A percentile compares a stretch with the other conserved stretches of the same genome.
These are phyloP conservation scores for Chlamydotis undulata DNA, from an alignment of 2,113 vertebrate species.

Conservation along the genomic window DNA sequence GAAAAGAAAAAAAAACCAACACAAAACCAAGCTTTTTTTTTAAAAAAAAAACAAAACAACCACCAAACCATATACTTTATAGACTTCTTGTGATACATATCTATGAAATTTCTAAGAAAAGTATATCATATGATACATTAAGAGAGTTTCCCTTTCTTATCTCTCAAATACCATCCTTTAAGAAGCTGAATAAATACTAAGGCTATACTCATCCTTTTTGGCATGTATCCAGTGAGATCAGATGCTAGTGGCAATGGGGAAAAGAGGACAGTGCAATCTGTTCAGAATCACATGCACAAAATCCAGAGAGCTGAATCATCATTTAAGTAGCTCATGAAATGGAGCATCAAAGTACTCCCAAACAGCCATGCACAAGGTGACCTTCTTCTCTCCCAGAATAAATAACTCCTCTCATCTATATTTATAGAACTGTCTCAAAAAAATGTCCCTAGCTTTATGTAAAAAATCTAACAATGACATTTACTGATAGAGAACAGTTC, in stretches of 20 bases:
- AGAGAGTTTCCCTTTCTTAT: background rate
- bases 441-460: background rate
- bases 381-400: background rate
- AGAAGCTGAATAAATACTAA: constrained; percentile 6
- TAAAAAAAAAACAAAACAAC: background rate
- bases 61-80: background rate
- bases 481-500: background rate
- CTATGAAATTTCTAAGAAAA: background rate
- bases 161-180: background rate
- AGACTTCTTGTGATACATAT: background rate
- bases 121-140: background rate
- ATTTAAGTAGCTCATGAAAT: constrained; percentile 12
- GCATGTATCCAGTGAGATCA: background rate
- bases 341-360: constrained; percentile 28
- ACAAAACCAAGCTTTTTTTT: background rate
- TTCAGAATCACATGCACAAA: constrained; percentile 29
- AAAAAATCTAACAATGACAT: background rate
- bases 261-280: background rate
- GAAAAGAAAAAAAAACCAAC: background rate
- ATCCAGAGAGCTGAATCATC: constrained; percentile 2
- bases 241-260: background rate
- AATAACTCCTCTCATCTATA: background rate
- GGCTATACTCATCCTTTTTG: constrained; percentile 6
- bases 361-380: background rate
- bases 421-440: background rate